Base-by-base conservation (phyloP, 1,140 invertebrate genomes). In the Drosophila elegans region DNA sequence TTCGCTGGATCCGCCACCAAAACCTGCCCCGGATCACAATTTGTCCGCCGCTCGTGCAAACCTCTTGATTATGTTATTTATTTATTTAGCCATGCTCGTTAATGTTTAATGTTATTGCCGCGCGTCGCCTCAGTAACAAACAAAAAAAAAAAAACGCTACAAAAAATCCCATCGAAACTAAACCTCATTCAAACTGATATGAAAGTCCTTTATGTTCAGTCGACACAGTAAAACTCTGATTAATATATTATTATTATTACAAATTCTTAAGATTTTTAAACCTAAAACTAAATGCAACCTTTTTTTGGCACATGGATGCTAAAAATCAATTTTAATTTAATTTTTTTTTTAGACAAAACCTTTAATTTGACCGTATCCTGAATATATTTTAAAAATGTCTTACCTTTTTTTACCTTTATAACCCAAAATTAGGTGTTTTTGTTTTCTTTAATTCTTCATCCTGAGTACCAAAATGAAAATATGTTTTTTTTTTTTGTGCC, bases 11-110 rank as follows among this genome's bases (percentile, higher is more conserved):
- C 38, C 68, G 63, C 54, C 63, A 51, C 39, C 69, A 54, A 59
- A 71, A 76, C 68, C 59, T 52, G 56, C 79, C 56, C 69, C 71
- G 71, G 71, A 79, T 86, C 78, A 76, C 83, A 86, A 79, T 86
- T 86, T 82, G 78, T 82, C 78, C 34, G 48, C 27, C 44, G 67
- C 53, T 36, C 60, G 53, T 55, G 72, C 71, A 64, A 53, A 63
- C 59, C 59, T 66, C 76, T 85, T 76, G 77, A 84, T 84, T 85
- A 85, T 84, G 79, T 85, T 83, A 83, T 85, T 85, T 85, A 85
- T 80, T 74, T 83, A 82, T 74, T 68, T 85, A 57, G 62, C 48
- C 71, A 56, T 45, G 60, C 67, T 64, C 57, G 52, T 52, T 62
- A 46, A 56, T 60, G 64, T 71, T 71, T 56, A 57, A 45, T 78